A percentile compares a stretch with the other conserved stretches of the same genome.
Conservation (phyloP, 53 echinoderm and acorn worm genomes). For the Echinometra lucunter region DNA sequence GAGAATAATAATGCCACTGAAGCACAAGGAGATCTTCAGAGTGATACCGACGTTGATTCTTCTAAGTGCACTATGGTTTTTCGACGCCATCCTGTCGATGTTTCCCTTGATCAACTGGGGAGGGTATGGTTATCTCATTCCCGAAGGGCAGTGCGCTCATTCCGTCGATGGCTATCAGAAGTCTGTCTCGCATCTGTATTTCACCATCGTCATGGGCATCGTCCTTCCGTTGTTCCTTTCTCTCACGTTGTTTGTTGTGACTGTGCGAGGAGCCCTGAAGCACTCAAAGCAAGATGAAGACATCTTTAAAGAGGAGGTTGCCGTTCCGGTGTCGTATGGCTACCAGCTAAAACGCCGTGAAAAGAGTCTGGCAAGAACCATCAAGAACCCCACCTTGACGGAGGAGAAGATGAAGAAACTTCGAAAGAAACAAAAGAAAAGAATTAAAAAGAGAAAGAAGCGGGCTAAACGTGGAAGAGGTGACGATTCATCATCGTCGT, state of each 20-base stretch:
- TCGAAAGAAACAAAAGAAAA: constrained; percentile 50
- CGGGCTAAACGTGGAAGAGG: background rate
- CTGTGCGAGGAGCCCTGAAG: background rate
- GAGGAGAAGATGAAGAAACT: constrained; percentile 41
- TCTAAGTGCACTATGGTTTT: constrained; percentile 74
- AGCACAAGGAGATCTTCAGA: constrained; percentile 80
- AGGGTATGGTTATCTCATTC: constrained; percentile 60
- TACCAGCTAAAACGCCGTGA: constrained; percentile 47
- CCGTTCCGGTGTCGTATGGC: constrained; percentile 48
- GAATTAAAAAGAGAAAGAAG: constrained; percentile 26
- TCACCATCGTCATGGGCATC: constrained; percentile 59
- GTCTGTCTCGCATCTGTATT: constrained; percentile 62
- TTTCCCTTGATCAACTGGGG: constrained; percentile 74
- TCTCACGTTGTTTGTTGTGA: background rate
- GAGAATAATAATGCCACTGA: constrained; percentile 76
- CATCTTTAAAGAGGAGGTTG: constrained; percentile 43
- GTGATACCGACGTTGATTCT: constrained; percentile 62
- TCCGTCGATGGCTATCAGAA: constrained; percentile 70
- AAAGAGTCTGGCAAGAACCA: constrained; percentile 35
- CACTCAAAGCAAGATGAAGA: background rate
- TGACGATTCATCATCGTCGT: constrained; percentile 59
- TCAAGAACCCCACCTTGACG: constrained; percentile 45
- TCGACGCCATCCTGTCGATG: constrained; percentile 68
- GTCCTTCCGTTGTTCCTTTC: constrained; percentile 33
- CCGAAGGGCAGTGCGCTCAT: constrained; percentile 65